A percentile compares a stretch with the other conserved stretches of the same genome.
Evolutionary conservation across 2,888 invertebrate genomes (phyloP).

Genomic region (Ectemnius continuus): DNA sequence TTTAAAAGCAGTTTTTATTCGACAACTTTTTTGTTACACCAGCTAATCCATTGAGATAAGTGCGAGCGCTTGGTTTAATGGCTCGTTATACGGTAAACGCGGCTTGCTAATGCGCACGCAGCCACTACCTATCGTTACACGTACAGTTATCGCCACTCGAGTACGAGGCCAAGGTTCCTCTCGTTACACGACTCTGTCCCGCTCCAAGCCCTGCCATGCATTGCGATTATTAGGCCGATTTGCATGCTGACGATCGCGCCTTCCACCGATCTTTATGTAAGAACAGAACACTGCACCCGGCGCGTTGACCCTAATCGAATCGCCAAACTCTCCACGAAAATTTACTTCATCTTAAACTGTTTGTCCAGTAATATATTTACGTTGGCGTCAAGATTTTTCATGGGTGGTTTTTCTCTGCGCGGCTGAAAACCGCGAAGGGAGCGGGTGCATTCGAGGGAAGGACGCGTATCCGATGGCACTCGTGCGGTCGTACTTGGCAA

Average conservation of each 20-base stretch:
- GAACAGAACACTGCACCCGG: background rate
- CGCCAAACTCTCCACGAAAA: too few species aligned
- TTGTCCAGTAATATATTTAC: too few species aligned
- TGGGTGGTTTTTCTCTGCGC: too few species aligned
- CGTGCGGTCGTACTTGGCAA: conserved; percentile 13
- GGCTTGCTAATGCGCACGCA: conserved; percentile 22
- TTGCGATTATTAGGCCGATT: conserved; percentile 46
- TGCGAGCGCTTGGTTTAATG: conserved; percentile 13
- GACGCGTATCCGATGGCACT: conserved; percentile 10
- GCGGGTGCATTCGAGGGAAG: background rate
- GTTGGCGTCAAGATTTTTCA: too few species aligned
- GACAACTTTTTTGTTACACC: background rate
- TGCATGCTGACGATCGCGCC: conserved; percentile 29
- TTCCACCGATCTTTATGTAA: conserved; percentile 27
- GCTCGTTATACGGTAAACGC: conserved; percentile 33
- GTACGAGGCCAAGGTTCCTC: conserved; percentile 59
- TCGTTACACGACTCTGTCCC: conserved; percentile 54
- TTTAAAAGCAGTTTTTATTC: too few species aligned
- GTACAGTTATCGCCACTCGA: conserved; percentile 56
- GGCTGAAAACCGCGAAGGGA: background rate
- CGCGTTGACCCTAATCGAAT: too few species aligned
- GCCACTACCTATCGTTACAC: conserved; percentile 46
- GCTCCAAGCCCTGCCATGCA: conserved; percentile 42
- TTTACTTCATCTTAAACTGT: too few species aligned
- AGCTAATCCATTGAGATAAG: background rate